Conservation (phyloP, 2,113 vertebrate genomes). For the Phocoena sinus region DNA sequence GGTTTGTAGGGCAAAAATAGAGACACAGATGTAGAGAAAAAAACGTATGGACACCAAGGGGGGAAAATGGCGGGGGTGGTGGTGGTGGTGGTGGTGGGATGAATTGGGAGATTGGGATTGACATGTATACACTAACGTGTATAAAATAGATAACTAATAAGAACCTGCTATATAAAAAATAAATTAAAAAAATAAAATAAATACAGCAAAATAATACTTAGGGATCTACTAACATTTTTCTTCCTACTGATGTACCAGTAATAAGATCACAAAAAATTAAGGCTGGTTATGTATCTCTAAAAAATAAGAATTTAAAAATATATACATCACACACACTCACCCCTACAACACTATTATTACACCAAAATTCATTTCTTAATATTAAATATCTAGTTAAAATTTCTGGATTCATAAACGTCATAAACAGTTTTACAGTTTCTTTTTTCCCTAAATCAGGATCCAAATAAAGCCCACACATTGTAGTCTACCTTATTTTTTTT, state of each 20-base stretch:
- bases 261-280: neutral
- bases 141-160: too few relatives aligned
- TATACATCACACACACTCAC: neutral
- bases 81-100: too few relatives aligned
- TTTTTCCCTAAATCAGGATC: neutral
- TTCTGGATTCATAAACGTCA: slow-evolving; percentile 35
- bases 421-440: neutral
- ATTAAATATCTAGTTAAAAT: neutral
- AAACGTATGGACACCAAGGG: too few relatives aligned
- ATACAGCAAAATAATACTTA: neutral
- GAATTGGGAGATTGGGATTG: too few relatives aligned
- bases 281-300: neutral
- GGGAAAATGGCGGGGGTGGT: too few relatives aligned
- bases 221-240: neutral
- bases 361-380: slow-evolving; percentile 10
- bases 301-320: neutral
- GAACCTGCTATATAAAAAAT: too few relatives aligned
- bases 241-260: neutral
- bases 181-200: neutral
- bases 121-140: too few relatives aligned
- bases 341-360: neutral
- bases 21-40: too few relatives aligned
- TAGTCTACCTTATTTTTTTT: slow-evolving; percentile 13
- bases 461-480: neutral
- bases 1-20: too few relatives aligned